A percentile compares a stretch with the other conserved stretches of the same genome.
phyloP scores from a whole-genome alignment of 2,113 vertebrate genomes.

The Perca fluviatilis region DNA sequence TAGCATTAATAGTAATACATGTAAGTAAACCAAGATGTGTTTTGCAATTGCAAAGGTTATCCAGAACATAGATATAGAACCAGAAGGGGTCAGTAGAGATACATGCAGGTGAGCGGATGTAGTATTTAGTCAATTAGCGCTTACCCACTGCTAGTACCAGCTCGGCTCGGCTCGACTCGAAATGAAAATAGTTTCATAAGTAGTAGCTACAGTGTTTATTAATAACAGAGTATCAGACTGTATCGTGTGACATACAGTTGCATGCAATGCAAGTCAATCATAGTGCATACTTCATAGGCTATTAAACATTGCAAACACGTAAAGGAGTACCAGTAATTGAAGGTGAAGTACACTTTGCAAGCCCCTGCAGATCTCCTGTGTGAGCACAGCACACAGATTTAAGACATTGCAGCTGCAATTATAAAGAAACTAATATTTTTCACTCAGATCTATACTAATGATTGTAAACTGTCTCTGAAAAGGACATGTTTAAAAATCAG shows the following conservation, averaged over 20 bases:
- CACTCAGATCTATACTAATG: background rate
- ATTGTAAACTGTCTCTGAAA: background rate
- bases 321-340: slow-evolving; percentile 22
- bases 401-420: slow-evolving; percentile 9
- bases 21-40: background rate
- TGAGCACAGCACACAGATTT: background rate
- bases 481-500: background rate
- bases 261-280: background rate
- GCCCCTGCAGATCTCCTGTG: background rate
- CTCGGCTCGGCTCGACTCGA: no score
- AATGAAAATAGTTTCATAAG: background rate
- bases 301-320: slow-evolving; percentile 9
- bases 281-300: background rate
- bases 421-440: background rate
- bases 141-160: no score
- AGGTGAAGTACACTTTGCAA: background rate
- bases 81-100: slow-evolving; percentile 32
- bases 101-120: background rate
- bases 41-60: background rate
- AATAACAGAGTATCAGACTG: slow-evolving; percentile 15
- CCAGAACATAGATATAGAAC: background rate
- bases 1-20: background rate
- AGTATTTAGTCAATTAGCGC: background rate
- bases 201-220: slow-evolving; percentile 49
- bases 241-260: background rate